Percentiles rank a stretch among this genome's conserved stretches.
Conservation (phyloP, 2,113 vertebrate genomes). For the Echinops telfairi region DNA sequence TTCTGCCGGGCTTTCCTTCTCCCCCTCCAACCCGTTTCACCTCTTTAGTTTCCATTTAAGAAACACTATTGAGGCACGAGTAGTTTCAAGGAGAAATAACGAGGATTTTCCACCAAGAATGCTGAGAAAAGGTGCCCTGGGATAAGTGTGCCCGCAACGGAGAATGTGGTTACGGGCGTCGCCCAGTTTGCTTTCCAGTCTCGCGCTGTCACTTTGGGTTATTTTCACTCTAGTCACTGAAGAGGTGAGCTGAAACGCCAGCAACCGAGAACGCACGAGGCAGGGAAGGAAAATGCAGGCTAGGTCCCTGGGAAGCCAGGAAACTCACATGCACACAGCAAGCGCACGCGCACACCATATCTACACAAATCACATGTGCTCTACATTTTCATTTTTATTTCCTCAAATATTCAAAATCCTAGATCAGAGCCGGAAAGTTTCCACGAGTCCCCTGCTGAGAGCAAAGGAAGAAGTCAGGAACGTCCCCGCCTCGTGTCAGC, state of each 20-base stretch:
- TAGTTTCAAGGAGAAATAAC: constrained; percentile 64
- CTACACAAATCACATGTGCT: background rate
- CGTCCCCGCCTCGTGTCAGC: background rate
- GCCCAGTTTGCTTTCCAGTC: constrained; percentile 62
- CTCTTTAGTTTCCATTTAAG: constrained; percentile 47
- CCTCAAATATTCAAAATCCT: background rate
- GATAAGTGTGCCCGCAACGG: constrained; percentile 61
- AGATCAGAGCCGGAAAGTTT: constrained; percentile 25
- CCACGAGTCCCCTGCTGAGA: background rate
- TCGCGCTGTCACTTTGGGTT: constrained; percentile 71
- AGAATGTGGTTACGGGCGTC: constrained; percentile 62
- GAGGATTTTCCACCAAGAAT: constrained; percentile 51
- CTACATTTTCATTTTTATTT: constrained; percentile 39
- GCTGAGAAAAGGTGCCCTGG: constrained; percentile 41
- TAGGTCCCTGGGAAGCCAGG: background rate
- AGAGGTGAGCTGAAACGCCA: constrained; percentile 49
- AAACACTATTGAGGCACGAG: background rate
- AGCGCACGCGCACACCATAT: background rate
- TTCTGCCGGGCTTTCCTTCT: background rate
- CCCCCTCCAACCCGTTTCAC: background rate
- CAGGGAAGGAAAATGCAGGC: background rate
- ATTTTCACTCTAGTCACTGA: constrained; percentile 64
- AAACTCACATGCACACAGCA: no score
- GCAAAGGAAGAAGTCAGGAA: constrained; percentile 66
- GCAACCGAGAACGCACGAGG: constrained; percentile 30